phyloP scores from a whole-genome alignment of 2,113 vertebrate genomes.

The Petrocephalus zakoni region DNA sequence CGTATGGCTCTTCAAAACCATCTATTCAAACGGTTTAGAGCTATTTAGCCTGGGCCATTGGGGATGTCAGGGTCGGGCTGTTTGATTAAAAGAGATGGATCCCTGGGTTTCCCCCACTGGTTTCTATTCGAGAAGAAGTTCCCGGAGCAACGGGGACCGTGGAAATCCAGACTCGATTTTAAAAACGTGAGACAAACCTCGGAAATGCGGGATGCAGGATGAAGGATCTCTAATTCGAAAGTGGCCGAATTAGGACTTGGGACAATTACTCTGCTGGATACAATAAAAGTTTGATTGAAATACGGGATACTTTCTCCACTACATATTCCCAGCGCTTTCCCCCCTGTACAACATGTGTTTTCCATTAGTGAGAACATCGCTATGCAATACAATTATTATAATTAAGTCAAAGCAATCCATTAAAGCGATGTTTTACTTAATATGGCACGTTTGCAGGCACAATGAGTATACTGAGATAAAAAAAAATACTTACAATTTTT shows the following conservation, averaged over 20 bases:
- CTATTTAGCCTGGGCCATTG: neutral
- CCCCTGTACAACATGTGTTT: neutral
- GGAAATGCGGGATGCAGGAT: neutral
- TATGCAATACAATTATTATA: neutral
- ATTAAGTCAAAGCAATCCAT: neutral
- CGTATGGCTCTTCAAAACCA: neutral
- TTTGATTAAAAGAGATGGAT: neutral
- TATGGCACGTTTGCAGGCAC: neutral
- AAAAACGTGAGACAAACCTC: neutral
- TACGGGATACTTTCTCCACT: neutral
- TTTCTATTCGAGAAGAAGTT: neutral
- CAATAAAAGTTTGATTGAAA: neutral
- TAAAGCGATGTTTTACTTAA: constrained; percentile 7
- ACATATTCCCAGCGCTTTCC: neutral
- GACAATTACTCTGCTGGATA: neutral
- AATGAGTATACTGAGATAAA: neutral
- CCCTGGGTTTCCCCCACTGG: neutral
- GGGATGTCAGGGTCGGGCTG: neutral
- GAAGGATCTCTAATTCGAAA: neutral
- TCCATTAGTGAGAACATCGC: neutral
- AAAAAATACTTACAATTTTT: neutral
- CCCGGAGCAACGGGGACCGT: neutral
- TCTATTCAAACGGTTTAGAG: neutral
- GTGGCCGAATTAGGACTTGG: neutral
- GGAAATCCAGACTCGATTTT: neutral